Percentiles rank a stretch among this genome's conserved stretches.
Conservation (phyloP, 2,797 vertebrate genomes). For the Sebastes vulpes region DNA sequence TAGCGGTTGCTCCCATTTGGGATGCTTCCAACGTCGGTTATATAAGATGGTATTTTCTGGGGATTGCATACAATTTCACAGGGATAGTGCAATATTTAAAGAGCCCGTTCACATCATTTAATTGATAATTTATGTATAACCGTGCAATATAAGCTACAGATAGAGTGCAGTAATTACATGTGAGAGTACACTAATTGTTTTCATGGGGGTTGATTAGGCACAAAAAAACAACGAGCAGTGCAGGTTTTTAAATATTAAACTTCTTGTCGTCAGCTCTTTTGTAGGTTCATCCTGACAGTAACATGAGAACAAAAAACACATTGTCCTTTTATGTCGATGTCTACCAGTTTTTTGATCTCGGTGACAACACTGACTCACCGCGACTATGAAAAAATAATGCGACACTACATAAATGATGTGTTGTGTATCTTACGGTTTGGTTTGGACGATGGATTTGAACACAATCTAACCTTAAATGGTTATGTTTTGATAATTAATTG, state of each 20-base stretch:
- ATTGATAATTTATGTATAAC: constrained; percentile 18
- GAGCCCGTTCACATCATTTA: constrained; percentile 17
- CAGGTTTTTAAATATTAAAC: constrained; percentile 28
- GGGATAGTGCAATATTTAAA: constrained; percentile 40
- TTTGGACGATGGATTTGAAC: neutral
- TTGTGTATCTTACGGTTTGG: neutral
- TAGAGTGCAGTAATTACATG: neutral
- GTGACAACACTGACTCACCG: neutral
- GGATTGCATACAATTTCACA: constrained; percentile 48
- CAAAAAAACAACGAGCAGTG: neutral
- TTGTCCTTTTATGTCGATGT: constrained; percentile 2
- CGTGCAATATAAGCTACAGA: neutral
- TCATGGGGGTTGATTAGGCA: neutral
- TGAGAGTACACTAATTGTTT: constrained; percentile 4
- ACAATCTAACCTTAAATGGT: neutral
- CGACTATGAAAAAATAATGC: neutral
- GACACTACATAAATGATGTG: neutral
- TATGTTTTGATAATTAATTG: neutral
- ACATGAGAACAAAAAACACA: neutral
- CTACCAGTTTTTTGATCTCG: neutral
- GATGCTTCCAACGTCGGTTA: constrained; percentile 44
- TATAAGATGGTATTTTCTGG: constrained; percentile 56
- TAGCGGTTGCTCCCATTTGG: constrained; percentile 55
- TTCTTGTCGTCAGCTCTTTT: constrained; percentile 5
- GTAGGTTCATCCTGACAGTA: constrained; percentile 9